Conservation (phyloP, 2,113 vertebrate species). For the Rana temporaria region DNA sequence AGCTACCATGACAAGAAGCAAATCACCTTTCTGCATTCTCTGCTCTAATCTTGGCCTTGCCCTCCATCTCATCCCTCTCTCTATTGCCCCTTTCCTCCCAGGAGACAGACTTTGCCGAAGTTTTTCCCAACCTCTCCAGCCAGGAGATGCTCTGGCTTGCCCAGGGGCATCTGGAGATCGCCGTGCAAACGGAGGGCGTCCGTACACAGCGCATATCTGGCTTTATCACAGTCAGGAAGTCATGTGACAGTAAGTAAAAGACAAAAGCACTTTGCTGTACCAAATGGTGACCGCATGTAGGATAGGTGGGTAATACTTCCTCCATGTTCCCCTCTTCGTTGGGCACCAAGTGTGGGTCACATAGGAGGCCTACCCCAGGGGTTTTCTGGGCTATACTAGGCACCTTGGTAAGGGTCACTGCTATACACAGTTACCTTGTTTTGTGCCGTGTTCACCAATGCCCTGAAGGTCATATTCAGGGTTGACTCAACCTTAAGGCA, state of each 20-base stretch:
- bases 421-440: too few relatives aligned
- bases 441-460: too few relatives aligned
- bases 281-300: background rate
- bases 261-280: background rate
- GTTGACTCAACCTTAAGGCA: too few relatives aligned
- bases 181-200: conserved; percentile 75
- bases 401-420: too few relatives aligned
- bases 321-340: too few relatives aligned
- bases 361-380: too few relatives aligned
- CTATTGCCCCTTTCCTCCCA: conserved; percentile 58
- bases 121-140: conserved; percentile 84
- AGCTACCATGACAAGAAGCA: too few relatives aligned
- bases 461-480: too few relatives aligned
- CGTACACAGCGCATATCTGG: conserved; percentile 78
- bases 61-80: background rate
- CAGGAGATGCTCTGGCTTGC: conserved; percentile 90
- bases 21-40: too few relatives aligned
- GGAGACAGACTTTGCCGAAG: conserved; percentile 92
- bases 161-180: conserved; percentile 86
- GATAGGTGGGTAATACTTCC: too few relatives aligned
- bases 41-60: background rate
- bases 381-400: too few relatives aligned
- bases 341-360: too few relatives aligned
- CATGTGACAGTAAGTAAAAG: conserved; percentile 88
- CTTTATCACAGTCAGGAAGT: conserved; percentile 83